Evolutionary conservation across 2,888 invertebrate species (phyloP).

Genomic region (Drosophila falleni): DNA sequence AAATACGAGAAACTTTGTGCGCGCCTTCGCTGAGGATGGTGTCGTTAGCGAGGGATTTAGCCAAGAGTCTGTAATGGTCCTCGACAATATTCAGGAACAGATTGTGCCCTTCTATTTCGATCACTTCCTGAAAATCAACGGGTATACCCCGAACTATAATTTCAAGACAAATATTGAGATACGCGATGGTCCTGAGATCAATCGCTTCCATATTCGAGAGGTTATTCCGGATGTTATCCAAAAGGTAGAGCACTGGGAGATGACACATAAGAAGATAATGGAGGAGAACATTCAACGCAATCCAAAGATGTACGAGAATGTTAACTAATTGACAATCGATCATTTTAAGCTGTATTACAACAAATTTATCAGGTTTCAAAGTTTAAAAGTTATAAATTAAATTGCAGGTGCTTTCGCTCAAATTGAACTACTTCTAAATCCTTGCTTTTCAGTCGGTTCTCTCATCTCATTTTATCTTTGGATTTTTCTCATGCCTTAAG

Average conservation of each 20-base stretch:
- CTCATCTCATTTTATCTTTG: background rate
- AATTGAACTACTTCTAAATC: background rate
- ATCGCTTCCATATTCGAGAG: conserved; percentile 65
- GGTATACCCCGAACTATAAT: conserved; percentile 84
- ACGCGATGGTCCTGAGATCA: conserved; percentile 81
- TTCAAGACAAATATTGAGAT: conserved; percentile 83
- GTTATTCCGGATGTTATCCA: conserved; percentile 71
- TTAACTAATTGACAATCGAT: conserved; percentile 51
- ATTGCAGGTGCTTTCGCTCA: conserved; percentile 18
- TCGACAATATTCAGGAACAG: conserved; percentile 79
- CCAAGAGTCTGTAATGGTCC: conserved; percentile 70
- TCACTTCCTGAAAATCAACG: conserved; percentile 83
- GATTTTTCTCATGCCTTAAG: background rate
- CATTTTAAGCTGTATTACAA: background rate
- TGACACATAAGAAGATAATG: conserved; percentile 74
- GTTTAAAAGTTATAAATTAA: conserved; percentile 20
- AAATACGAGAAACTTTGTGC: conserved; percentile 78
- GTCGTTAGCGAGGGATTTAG: conserved; percentile 58
- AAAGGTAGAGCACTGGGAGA: conserved; percentile 78
- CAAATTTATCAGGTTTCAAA: conserved; percentile 26
- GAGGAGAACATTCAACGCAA: conserved; percentile 83
- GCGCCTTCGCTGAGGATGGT: conserved; percentile 82
- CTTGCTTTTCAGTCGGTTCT: background rate
- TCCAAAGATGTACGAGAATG: conserved; percentile 83
- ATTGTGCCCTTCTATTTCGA: conserved; percentile 85